Base-by-base conservation (phyloP, 2,113 vertebrate species). In the Neolamprologus tretocephalus region DNA sequence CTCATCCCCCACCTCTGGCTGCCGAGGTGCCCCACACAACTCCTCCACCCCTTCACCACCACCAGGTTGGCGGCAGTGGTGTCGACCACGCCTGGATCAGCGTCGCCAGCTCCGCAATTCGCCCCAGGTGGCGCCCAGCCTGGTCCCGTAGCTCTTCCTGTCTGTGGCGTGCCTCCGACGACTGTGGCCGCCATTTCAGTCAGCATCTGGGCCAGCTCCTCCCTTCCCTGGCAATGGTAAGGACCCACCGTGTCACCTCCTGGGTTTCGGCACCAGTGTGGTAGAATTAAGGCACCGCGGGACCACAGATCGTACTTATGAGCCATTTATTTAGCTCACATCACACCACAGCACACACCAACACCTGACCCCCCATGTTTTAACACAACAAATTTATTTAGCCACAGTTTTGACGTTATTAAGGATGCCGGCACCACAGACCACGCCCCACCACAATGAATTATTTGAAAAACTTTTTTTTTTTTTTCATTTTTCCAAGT, bases 41-140 rank as follows among this genome's bases (percentile, higher is more conserved):
- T 54, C n/a, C 10, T 54, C 53, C 53, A 23, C 53, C 1, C n/a
- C 1, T 2, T 54, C 1, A 21, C 53, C 21, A 55, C 53, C 21
- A 55, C 1, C 11, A 55, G 53, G 53, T 23, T 55, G 53, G 53
- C 0, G 0, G 53, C 6, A 55, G 21, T 55, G 53, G 11, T 23
- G 53, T 23, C 0, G 6, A 2, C 53, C 21, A 55, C 1, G 11
- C 53, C 53, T 55, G 53, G 11, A 23, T 4, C 53, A 55, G 53
- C 4, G 3, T 4, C 2, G 6, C 11, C 53, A 55, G 53, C 53
- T 8, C 21, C 6, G 21, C 53, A 0, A 55, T 23, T 55, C 1
- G 1, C 21, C 3, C 21, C 11, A 55, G 21, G 54, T 26, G 54
- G 53, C 2, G 4, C 53, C 53, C 53, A 55, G 21, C 53, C 53